These are phyloP conservation scores for Malachius bipustulatus DNA, from an alignment of 2,888 invertebrate genomes.

Conservation along the genomic window DNA sequence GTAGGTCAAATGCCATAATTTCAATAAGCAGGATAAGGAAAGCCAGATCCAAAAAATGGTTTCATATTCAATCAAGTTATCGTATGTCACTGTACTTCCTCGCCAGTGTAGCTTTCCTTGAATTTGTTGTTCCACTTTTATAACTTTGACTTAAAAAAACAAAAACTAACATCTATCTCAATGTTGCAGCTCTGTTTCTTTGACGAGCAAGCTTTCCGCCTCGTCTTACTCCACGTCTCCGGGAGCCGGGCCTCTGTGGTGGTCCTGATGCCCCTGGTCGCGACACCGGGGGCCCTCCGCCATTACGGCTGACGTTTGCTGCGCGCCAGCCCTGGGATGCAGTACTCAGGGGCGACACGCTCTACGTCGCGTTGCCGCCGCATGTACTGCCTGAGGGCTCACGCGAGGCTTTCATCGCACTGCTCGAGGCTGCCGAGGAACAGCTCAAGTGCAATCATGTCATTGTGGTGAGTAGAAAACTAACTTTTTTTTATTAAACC, in stretches of 20 bases:
- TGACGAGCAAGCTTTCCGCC: constrained; percentile 52
- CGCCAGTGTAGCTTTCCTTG: too few species aligned
- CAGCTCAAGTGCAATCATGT: constrained; percentile 71
- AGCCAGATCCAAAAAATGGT: too few species aligned
- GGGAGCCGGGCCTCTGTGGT: constrained; percentile 99
- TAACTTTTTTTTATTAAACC: too few species aligned
- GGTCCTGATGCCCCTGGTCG: constrained; percentile 99
- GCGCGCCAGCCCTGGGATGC: constrained; percentile 36
- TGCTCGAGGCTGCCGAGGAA: constrained; percentile 93
- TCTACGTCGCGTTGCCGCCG: constrained; percentile 83
- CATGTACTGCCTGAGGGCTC: constrained; percentile 82
- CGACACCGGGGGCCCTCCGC: constrained; percentile 48
- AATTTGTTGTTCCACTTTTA: too few species aligned
- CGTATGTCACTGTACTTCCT: too few species aligned
- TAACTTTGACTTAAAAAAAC: too few species aligned
- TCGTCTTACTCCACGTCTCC: constrained; percentile 74
- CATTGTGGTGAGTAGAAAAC: constrained; percentile 50
- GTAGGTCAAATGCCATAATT: too few species aligned
- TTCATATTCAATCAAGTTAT: too few species aligned
- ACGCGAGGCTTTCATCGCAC: constrained; percentile 87
- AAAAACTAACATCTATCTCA: too few species aligned
- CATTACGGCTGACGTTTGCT: constrained; percentile 36
- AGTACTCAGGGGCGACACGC: constrained; percentile 51
- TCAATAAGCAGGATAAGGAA: too few species aligned
- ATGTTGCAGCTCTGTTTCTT: constrained; percentile 26